These are phyloP conservation scores for Thalassophryne amazonica DNA, from an alignment of 2,797 vertebrate genomes.

Conservation along the genomic window DNA sequence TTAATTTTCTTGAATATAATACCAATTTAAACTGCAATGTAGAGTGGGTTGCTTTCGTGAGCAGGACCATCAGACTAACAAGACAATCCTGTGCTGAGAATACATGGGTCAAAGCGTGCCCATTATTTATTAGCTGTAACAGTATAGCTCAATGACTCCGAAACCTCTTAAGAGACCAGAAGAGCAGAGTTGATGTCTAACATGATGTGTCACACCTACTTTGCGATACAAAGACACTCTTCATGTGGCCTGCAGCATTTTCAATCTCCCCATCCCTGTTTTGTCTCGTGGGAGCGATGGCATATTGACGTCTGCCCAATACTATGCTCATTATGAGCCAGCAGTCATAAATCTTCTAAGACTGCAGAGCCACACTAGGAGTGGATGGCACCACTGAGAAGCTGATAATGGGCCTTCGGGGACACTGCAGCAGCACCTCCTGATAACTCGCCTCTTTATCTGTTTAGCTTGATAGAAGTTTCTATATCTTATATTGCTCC, in stretches of 20 bases:
- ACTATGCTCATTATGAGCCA: conserved; percentile 37
- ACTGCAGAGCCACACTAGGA: conserved; percentile 31
- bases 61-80: not conserved
- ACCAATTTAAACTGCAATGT: no score
- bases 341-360: conserved; percentile 36
- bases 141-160: not conserved
- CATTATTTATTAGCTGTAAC: not conserved
- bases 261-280: conserved; percentile 21
- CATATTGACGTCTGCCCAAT: conserved; percentile 35
- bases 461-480: conserved; percentile 36
- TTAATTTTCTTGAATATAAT: no score
- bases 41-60: no score
- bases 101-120: not conserved
- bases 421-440: conserved; percentile 24
- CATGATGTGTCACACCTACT: conserved; percentile 11
- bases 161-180: not conserved
- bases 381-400: conserved; percentile 31
- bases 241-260: not conserved
- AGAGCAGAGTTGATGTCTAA: not conserved
- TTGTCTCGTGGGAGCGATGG: conserved; percentile 26
- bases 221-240: conserved; percentile 13
- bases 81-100: not conserved
- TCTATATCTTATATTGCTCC: conserved; percentile 13
- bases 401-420: conserved; percentile 49
- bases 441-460: conserved; percentile 41